Evolutionary conservation across 2,113 vertebrate genomes (phyloP), one percentile per base, ranked within the genome.

Genomic region (Orycteropus afer): DNA sequence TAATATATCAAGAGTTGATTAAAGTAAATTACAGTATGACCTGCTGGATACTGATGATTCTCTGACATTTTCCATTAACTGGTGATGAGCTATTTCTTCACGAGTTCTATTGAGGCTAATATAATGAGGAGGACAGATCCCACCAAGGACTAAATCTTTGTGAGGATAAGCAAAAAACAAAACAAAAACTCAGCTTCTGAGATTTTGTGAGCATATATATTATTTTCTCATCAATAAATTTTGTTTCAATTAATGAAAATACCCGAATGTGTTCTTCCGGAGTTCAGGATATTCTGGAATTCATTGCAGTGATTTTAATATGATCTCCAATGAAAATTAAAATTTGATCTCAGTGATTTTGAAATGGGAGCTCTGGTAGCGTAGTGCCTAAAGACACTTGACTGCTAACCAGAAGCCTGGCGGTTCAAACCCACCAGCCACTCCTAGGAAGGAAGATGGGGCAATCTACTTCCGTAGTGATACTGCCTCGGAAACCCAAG

Each of bases 211-310:
- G 37, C 29, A 42, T 76, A 32, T 73, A 45, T 79, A 79, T 37
- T 57, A 51, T 80, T 79, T 5, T 94, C 93, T 63, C 63, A 65
- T 67, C 59, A 78, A 25, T 87, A 59, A 67, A 55, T 92, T 49
- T 12, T n/a, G 13, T 88, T 92, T 95, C 4, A 84, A 32, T 65
- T 76, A 92, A 87, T 74, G 45, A 95, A 95, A 85, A 73, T 80
- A 71, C 0, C 40, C 45, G 34, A 32, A 86, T 89, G 37, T 65
- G 78, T 51, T 67, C 40, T 67, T 51, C 22, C 79, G 51, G 53
- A 80, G 37, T 77, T 76, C 91, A 94, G 29, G 17, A 45, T 40
- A 71, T 86, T 67, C n/a, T 89, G 61, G 32, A 37, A 90, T 67
- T 82, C 37, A 89, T 89, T 77, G 57, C 29, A 73, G n/a, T 32